A percentile compares a stretch with the other conserved stretches of the same genome.
phyloP scores from a whole-genome alignment of 35 echinoderm and acorn worm species.

The Ophioderma brevispina region DNA sequence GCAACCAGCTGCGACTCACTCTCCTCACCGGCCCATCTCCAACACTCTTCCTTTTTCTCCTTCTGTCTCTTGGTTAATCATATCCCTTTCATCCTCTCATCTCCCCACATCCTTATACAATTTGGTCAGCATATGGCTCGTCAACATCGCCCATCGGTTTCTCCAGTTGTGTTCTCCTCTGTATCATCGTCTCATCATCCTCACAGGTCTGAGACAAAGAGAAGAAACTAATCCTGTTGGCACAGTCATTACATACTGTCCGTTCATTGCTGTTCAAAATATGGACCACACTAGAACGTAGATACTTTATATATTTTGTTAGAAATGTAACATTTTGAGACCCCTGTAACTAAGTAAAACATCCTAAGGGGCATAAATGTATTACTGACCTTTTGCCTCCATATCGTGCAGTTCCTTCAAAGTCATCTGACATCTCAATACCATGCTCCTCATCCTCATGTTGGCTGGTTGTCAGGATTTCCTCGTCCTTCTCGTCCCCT shows the following conservation, averaged over 20 bases:
- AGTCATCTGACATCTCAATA: constrained; percentile 99
- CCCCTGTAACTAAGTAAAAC: too few relatives aligned
- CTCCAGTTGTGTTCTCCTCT: constrained; percentile 89
- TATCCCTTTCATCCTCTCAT: constrained; percentile 87
- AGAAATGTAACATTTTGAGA: too few relatives aligned
- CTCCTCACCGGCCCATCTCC: constrained; percentile 68
- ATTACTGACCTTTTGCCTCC: constrained; percentile 64
- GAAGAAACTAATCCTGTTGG: too few relatives aligned
- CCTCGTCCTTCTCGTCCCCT: neutral
- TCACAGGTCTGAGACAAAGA: constrained; percentile 3
- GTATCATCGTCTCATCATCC: constrained; percentile 80
- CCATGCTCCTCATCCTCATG: constrained; percentile 92
- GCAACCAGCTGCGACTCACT: constrained; percentile 80
- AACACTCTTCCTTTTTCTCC: constrained; percentile 79
- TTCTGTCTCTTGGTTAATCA: too few relatives aligned
- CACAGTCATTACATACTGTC: too few relatives aligned
- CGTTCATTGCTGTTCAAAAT: too few relatives aligned
- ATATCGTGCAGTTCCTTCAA: constrained; percentile 98
- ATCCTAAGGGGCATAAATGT: too few relatives aligned
- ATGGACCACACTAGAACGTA: too few relatives aligned
- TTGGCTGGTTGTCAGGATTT: neutral
- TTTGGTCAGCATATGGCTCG: too few relatives aligned
- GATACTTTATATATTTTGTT: too few relatives aligned
- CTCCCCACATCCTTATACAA: too few relatives aligned
- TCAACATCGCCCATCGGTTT: constrained; percentile 99